These are phyloP conservation scores for Latheticus oryzae DNA, from an alignment of 2,888 invertebrate species.

Conservation along the genomic window DNA sequence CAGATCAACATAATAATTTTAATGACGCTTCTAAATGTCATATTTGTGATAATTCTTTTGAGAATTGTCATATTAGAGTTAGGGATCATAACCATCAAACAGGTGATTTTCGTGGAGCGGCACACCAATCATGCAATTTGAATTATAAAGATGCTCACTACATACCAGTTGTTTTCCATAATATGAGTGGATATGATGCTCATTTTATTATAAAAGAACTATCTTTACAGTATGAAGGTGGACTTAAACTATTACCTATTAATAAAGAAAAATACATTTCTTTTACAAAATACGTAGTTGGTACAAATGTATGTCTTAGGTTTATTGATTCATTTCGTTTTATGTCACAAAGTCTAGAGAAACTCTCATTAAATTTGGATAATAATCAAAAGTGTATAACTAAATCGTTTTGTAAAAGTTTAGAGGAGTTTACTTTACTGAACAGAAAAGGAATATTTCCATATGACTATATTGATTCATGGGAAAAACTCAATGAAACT, in stretches of 20 bases:
- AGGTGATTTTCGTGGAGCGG: conserved; percentile 50
- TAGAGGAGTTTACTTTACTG: conserved; percentile 39
- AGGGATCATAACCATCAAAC: conserved; percentile 39
- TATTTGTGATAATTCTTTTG: conserved; percentile 46
- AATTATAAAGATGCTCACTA: conserved; percentile 52
- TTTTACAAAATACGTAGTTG: conserved; percentile 48
- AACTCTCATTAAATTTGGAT: conserved; percentile 49
- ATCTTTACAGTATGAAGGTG: conserved; percentile 36
- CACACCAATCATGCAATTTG: conserved; percentile 47
- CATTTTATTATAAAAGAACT: conserved; percentile 1
- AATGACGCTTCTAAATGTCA: conserved; percentile 38
- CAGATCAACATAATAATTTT: conserved; percentile 8
- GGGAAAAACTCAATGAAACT: conserved; percentile 8
- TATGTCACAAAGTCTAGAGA: conserved; percentile 51
- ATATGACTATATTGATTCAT: conserved; percentile 49
- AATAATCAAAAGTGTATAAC: conserved; percentile 23
- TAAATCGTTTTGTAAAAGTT: conserved; percentile 15
- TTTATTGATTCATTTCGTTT: conserved; percentile 55
- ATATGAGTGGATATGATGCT: conserved; percentile 2
- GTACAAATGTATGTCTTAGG: conserved; percentile 40
- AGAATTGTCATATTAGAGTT: conserved; percentile 42
- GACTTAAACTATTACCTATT: conserved; percentile 50
- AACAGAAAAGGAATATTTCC: conserved; percentile 51
- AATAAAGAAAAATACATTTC: conserved; percentile 58
- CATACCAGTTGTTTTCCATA: conserved; percentile 31